These are phyloP conservation scores for Galemys pyrenaicus DNA, from an alignment of 2,113 vertebrate genomes.

Conservation along the genomic window DNA sequence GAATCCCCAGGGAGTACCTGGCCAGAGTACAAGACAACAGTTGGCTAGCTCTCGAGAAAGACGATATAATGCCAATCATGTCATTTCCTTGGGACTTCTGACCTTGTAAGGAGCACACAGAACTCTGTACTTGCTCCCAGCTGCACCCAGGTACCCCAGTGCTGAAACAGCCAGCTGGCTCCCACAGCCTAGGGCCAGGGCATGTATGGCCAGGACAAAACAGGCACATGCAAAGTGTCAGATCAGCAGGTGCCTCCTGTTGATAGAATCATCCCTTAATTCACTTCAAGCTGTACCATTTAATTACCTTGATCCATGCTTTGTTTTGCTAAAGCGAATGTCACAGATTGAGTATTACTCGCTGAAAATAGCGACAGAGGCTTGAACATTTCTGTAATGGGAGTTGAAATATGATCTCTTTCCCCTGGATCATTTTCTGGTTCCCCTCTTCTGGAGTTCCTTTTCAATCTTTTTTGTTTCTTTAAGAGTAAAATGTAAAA, in stretches of 20 bases:
- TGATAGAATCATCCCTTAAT: conserved; percentile 73
- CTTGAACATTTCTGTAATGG: conserved; percentile 38
- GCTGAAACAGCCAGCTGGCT: not conserved
- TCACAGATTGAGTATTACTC: conserved; percentile 75
- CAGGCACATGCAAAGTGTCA: not conserved
- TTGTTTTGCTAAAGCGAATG: conserved; percentile 83
- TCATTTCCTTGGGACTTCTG: not conserved
- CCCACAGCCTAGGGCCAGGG: rapidly evolving
- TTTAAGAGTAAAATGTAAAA: conserved; percentile 79
- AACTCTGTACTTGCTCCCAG: too few relatives aligned
- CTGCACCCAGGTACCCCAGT: rapidly evolving
- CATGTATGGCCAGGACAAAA: not conserved
- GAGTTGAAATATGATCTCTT: conserved; percentile 72
- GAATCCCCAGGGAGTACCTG: not conserved
- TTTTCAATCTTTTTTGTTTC: conserved; percentile 58
- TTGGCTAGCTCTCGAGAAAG: not conserved
- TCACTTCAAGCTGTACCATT: conserved; percentile 73
- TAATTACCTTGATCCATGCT: conserved; percentile 77
- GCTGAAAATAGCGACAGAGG: conserved; percentile 74
- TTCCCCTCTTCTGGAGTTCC: not conserved
- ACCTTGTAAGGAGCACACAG: not conserved
- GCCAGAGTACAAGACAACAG: not conserved
- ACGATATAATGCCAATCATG: not conserved
- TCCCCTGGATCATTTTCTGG: not conserved
- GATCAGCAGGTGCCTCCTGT: conserved; percentile 16